These are phyloP conservation scores for Misgurnus mizolepis DNA, from an alignment of 2,113 vertebrate genomes.

Conservation along the genomic window DNA sequence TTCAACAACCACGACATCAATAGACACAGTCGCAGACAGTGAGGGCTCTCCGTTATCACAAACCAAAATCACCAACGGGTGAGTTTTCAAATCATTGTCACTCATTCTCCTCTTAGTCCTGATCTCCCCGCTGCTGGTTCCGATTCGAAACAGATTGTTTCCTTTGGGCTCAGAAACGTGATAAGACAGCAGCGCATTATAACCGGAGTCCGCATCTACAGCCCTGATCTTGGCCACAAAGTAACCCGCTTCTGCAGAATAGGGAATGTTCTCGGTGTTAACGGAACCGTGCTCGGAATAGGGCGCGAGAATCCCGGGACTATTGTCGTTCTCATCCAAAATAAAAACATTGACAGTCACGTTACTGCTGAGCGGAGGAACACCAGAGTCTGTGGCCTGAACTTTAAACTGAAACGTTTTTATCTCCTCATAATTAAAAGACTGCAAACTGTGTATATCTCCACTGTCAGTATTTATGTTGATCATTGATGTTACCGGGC, in stretches of 20 bases:
- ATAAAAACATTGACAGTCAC: constrained; percentile 67
- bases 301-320: constrained; percentile 53
- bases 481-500: constrained; percentile 61
- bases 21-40: constrained; percentile 56
- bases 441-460: constrained; percentile 50
- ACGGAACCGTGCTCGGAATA: constrained; percentile 39
- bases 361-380: constrained; percentile 65
- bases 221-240: constrained; percentile 71
- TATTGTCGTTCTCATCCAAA: constrained; percentile 71
- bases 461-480: constrained; percentile 54
- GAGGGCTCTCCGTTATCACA: constrained; percentile 60
- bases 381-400: constrained; percentile 68
- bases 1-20: constrained; percentile 57
- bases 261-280: constrained; percentile 42
- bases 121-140: constrained; percentile 61
- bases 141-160: constrained; percentile 53
- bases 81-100: constrained; percentile 64
- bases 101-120: constrained; percentile 65
- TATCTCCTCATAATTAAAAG: constrained; percentile 55
- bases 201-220: constrained; percentile 71
- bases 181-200: constrained; percentile 74
- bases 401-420: constrained; percentile 70
- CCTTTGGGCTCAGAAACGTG: constrained; percentile 59
- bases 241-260: constrained; percentile 56
- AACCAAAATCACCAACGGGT: constrained; percentile 61